Evolutionary conservation across 2,888 invertebrate species (phyloP).

Genomic region (Cantharis lateralis): DNA sequence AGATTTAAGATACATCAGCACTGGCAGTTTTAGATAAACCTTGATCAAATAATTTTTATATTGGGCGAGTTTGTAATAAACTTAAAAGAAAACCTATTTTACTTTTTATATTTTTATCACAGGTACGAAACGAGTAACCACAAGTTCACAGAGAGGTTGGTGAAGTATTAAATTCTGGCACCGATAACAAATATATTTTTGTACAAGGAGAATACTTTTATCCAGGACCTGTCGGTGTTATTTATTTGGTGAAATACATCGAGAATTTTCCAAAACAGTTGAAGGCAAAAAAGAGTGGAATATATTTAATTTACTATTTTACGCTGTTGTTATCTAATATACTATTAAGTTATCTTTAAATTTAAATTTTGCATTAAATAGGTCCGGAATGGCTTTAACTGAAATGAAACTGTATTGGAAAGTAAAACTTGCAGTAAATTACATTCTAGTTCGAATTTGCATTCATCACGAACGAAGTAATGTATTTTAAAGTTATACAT

Average conservation of each 20-base stretch:
- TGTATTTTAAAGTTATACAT: neutral
- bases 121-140: too few species aligned
- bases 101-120: constrained; percentile 40
- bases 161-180: constrained; percentile 64
- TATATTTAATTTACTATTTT: too few species aligned
- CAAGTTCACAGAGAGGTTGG: too few species aligned
- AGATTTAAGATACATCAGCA: too few species aligned
- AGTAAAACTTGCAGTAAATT: neutral
- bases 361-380: neutral
- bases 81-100: constrained; percentile 47
- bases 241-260: constrained; percentile 66
- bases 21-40: too few species aligned
- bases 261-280: constrained; percentile 58
- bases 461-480: neutral
- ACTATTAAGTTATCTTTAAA: too few species aligned
- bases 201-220: constrained; percentile 67
- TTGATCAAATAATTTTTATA: too few species aligned
- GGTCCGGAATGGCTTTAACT: neutral
- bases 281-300: too few species aligned
- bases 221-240: too few species aligned
- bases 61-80: too few species aligned
- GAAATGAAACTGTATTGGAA: neutral
- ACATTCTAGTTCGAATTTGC: neutral
- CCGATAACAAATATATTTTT: constrained; percentile 65
- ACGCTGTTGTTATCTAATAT: too few species aligned